A percentile compares a stretch with the other conserved stretches of the same genome.
Conservation (phyloP, 1,140 invertebrate genomes). For the Drosophila punjabiensis region DNA sequence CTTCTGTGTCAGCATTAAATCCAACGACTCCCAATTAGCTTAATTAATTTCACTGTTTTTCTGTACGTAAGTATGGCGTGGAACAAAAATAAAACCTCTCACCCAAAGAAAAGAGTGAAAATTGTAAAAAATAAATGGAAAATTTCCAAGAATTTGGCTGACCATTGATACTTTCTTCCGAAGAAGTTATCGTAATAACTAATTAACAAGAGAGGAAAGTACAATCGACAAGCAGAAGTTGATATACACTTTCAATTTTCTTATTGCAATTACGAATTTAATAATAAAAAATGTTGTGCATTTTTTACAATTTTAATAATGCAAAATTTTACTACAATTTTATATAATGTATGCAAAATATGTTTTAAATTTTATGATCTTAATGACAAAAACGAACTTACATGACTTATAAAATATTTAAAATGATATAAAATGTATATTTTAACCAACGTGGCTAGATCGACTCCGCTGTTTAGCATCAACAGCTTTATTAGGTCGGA, state of each 20-base stretch:
- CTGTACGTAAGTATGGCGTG: not conserved
- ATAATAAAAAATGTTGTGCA: too few species aligned
- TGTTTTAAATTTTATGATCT: too few species aligned
- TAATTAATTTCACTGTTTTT: conserved; percentile 40
- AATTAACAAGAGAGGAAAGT: not conserved
- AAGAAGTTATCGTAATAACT: conserved; percentile 2
- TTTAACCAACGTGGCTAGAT: too few species aligned
- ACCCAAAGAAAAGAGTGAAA: not conserved
- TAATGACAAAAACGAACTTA: too few species aligned
- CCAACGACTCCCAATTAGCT: conserved; percentile 37
- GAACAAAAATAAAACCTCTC: conserved; percentile 3
- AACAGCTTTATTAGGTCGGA: too few species aligned
- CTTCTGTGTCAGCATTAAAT: conserved; percentile 23
- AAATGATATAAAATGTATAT: too few species aligned
- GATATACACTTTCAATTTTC: not conserved
- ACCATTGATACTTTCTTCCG: not conserved
- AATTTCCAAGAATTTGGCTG: not conserved
- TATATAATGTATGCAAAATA: too few species aligned
- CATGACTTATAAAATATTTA: too few species aligned
- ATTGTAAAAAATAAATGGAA: not conserved
- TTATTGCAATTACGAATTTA: too few species aligned
- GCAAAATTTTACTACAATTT: too few species aligned
- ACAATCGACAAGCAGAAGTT: not conserved
- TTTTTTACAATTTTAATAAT: too few species aligned
- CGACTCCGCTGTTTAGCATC: too few species aligned